These are phyloP conservation scores for Xanthia icteritia DNA, from an alignment of 2,888 invertebrate species.

Conservation along the genomic window DNA sequence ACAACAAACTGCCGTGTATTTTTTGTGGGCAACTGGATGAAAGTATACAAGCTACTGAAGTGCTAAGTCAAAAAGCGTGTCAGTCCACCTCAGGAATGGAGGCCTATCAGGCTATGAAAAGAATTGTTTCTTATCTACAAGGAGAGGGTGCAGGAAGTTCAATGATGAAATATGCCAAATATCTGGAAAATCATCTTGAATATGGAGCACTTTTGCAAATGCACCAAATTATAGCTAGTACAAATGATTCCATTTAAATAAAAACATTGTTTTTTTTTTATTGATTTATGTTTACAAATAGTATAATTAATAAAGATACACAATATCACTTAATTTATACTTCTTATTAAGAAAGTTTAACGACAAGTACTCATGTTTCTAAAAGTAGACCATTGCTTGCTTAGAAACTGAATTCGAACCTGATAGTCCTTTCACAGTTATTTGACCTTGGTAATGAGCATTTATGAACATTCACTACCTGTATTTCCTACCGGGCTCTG, in stretches of 20 bases:
- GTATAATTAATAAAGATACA: neutral
- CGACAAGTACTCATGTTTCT: neutral
- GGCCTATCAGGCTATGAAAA: conserved; percentile 75
- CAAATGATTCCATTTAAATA: conserved; percentile 67
- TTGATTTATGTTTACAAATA: conserved; percentile 34
- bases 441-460: too few relatives aligned
- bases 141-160: conserved; percentile 66
- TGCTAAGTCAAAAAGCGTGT: conserved; percentile 54
- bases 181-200: conserved; percentile 73
- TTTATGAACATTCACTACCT: too few relatives aligned
- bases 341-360: neutral
- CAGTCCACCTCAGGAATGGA: conserved; percentile 67
- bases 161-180: conserved; percentile 70
- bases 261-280: conserved; percentile 52
- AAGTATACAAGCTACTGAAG: conserved; percentile 57
- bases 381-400: neutral
- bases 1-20: conserved; percentile 65
- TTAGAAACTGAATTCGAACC: neutral
- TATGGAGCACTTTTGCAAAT: conserved; percentile 71
- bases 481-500: too few relatives aligned
- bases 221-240: conserved; percentile 69
- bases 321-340: neutral
- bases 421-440: neutral
- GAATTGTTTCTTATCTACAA: conserved; percentile 72
- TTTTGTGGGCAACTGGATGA: conserved; percentile 57